These are phyloP conservation scores for Struthio camelus DNA, from an alignment of 2,113 vertebrate genomes.

Conservation along the genomic window DNA sequence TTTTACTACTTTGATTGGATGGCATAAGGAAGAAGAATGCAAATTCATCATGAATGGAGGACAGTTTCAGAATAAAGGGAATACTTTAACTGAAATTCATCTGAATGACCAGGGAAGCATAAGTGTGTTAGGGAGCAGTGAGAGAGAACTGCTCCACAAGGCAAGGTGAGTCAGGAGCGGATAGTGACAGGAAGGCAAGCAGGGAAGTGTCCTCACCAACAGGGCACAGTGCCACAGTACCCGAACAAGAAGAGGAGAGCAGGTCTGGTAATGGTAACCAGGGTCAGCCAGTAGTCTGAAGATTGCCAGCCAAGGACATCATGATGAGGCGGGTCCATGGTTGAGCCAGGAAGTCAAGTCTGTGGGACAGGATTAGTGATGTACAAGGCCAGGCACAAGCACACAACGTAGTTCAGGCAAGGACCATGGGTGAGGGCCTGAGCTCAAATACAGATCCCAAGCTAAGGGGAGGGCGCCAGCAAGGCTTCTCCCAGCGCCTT, in stretches of 20 bases:
- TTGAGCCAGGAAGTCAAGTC: background rate
- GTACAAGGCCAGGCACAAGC: background rate
- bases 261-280: background rate
- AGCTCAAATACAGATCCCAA: background rate
- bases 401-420: background rate
- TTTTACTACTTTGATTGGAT: background rate
- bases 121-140: background rate
- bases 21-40: background rate
- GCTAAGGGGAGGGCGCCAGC: background rate
- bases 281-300: background rate
- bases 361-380: background rate
- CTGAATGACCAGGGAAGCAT: background rate
- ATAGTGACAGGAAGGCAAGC: background rate
- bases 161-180: background rate
- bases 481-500: background rate
- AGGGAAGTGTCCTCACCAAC: background rate
- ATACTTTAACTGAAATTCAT: background rate
- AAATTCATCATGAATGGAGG: background rate
- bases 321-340: accelerated
- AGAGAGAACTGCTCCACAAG: background rate
- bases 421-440: background rate
- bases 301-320: background rate
- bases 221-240: background rate
- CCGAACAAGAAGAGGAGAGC: background rate
- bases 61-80: background rate